Conservation (phyloP, 2,888 invertebrate species). For the Pandemis corylana region DNA sequence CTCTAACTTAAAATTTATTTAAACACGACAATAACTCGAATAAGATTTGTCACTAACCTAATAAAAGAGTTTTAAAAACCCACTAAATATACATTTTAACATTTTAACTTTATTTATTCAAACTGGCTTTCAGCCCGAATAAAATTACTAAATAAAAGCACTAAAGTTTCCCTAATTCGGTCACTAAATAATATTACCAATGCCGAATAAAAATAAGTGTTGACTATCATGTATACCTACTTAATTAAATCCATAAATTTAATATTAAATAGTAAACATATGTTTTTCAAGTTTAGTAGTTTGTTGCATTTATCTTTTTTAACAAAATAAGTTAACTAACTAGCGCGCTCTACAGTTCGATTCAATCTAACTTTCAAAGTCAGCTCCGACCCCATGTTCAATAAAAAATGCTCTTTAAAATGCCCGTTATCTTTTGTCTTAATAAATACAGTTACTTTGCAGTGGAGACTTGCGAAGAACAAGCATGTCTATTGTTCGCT, state of each 20-base stretch:
- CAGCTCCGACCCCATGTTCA: background rate
- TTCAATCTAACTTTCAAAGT: background rate
- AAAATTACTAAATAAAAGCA: background rate
- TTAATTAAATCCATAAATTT: background rate
- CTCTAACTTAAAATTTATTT: slow-evolving; percentile 25
- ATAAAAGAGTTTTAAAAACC: slow-evolving; percentile 30
- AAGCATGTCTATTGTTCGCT: background rate
- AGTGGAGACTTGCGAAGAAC: background rate
- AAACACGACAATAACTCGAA: slow-evolving; percentile 7
- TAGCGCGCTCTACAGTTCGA: background rate
- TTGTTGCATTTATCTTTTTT: background rate
- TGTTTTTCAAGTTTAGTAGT: background rate
- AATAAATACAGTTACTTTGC: background rate
- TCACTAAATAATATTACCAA: slow-evolving; percentile 28
- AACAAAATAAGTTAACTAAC: background rate
- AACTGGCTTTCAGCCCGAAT: slow-evolving; percentile 6
- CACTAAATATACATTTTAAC: slow-evolving; percentile 1
- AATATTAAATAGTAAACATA: background rate
- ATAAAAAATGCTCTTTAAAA: background rate
- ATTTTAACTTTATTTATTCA: slow-evolving; percentile 8
- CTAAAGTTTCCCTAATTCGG: slow-evolving; percentile 1
- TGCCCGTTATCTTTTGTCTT: background rate
- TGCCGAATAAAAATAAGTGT: background rate
- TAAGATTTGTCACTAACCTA: slow-evolving; percentile 19
- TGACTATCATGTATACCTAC: background rate